Evolutionary conservation across 2,888 invertebrate genomes (phyloP).

Genomic region (Colletes collaris): DNA sequence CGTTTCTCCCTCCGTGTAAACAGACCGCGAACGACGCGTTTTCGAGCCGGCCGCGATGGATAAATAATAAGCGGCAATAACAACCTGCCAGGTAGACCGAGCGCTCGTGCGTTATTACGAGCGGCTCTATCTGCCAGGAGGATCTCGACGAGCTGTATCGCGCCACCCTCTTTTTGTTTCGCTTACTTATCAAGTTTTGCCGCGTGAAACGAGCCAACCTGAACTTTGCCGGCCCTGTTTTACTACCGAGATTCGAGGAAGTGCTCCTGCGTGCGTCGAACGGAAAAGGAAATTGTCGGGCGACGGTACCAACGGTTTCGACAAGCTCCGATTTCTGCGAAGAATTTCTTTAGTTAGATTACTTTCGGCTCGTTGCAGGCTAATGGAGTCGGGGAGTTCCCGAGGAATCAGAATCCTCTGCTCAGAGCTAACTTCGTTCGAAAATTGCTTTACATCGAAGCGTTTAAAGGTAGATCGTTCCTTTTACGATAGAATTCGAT

Average conservation of each 20-base stretch:
- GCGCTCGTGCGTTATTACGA: constrained; percentile 51
- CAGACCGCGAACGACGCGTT: constrained; percentile 47
- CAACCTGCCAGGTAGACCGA: constrained; percentile 54
- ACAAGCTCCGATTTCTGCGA: too few relatives aligned
- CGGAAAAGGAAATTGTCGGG: not conserved
- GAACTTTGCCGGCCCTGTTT: constrained; percentile 6
- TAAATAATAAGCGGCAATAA: constrained; percentile 70
- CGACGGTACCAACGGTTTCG: too few relatives aligned
- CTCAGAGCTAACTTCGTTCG: too few relatives aligned
- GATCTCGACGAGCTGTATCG: constrained; percentile 62
- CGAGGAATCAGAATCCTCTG: too few relatives aligned
- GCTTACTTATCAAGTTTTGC: constrained; percentile 43
- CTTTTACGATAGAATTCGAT: too few relatives aligned
- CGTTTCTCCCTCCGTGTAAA: constrained; percentile 56
- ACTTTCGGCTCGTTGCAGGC: too few relatives aligned
- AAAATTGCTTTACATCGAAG: too few relatives aligned
- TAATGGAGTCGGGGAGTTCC: too few relatives aligned
- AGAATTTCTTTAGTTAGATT: too few relatives aligned
- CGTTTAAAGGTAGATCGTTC: too few relatives aligned
- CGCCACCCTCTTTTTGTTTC: constrained; percentile 61
- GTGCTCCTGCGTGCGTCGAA: too few relatives aligned
- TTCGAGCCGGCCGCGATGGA: constrained; percentile 51
- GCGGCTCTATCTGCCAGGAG: constrained; percentile 46
- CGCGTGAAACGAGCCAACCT: not conserved
- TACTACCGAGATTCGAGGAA: constrained; percentile 13